Base-by-base conservation (phyloP, 2,888 invertebrate species). In the Dicycla oo region DNA sequence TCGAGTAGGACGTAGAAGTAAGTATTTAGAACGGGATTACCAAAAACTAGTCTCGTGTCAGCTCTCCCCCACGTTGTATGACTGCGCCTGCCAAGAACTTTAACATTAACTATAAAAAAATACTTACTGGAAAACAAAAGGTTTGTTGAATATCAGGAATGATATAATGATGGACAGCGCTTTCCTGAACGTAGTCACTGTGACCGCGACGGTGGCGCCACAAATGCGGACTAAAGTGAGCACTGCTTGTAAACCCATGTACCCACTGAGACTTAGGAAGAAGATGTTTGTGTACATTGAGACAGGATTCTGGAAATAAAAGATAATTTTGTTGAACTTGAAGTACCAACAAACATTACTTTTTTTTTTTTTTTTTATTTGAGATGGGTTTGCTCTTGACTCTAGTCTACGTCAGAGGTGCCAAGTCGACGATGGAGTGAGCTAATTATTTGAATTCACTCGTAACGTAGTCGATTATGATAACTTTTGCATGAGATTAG, bases 121-220 rank as follows among this genome's bases (percentile, higher is more conserved):
- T 71, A 94, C 98, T 97, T 97, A 99, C 98, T 99, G 98, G 85
- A 98, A 97, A 34, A 98, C 98, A 90, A 99, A 99, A 5, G 99
- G 99, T 93, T 99, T 99, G 91, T 98, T 97, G 91, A 99, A 99
- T 88, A 99, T 97, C 68, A 99, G 84, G 94, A 99, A 99, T 0
- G 99, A 99, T 81, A 99, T 96, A 47, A 98, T 96, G 71, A 99
- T 99, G 5, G 99, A 98, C 26, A 99, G 97, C 0, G 98, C 99
- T 94, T 99, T 99, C 63, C 98, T 96, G 88, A 98, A 98, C 0
- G 98, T 98, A 18, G 98, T 98, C 2, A 99, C 98, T 0, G 99
- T 99, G 0, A 99, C 99, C 0, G 99, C 99, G 51, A 98, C 97
- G 26, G 99, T 98, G 13, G 99, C 99, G 47, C 99, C 99, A 89